Evolutionary conservation across 2,113 vertebrate species (phyloP).

Genomic region (Calyptomena viridis): DNA sequence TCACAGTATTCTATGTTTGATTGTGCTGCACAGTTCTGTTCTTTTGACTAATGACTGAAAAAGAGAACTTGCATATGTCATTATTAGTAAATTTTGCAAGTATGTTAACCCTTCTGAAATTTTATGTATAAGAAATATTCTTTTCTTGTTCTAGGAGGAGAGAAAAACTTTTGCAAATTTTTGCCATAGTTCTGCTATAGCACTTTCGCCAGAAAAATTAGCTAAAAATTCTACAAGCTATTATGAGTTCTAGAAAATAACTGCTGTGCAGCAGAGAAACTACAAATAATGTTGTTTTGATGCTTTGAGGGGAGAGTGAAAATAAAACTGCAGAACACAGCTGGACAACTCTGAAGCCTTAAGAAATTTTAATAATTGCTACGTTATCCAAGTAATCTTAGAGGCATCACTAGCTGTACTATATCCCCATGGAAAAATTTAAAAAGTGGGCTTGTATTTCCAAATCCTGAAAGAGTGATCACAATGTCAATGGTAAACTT

Average conservation of each 20-base stretch:
- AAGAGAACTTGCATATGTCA: neutral
- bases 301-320: neutral
- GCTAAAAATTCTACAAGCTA: neutral
- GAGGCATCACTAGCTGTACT: neutral
- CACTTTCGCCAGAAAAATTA: neutral
- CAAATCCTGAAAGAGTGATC: neutral
- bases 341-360: neutral
- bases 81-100: neutral
- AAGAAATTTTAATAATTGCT: neutral
- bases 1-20: neutral
- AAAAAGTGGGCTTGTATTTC: neutral
- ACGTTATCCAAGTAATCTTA: neutral
- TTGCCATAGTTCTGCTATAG: neutral
- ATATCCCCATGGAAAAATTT: neutral
- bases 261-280: neutral
- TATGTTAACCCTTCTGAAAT: neutral
- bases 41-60: neutral
- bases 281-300: neutral
- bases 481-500: neutral
- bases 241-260: neutral
- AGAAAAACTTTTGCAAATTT: neutral
- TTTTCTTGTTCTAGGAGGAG: neutral
- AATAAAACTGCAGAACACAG: neutral
- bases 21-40: neutral
- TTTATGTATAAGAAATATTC: neutral